Conservation (phyloP, 2,113 vertebrate genomes). For the Pyxicephalus adspersus region DNA sequence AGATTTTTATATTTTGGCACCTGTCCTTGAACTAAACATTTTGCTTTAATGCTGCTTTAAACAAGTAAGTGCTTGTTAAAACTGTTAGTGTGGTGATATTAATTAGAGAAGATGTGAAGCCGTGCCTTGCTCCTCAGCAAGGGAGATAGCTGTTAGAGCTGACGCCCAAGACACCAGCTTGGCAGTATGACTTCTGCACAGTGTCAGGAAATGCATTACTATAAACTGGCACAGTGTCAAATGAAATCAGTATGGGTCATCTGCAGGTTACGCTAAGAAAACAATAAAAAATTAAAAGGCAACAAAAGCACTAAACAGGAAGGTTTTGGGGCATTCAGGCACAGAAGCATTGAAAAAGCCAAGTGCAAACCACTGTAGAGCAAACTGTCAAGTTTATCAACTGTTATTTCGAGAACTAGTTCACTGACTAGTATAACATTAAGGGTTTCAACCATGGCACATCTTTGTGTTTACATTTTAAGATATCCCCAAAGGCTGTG, state of each 20-base stretch:
- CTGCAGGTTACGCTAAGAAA: constrained; percentile 75
- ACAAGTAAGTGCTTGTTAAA: constrained; percentile 15
- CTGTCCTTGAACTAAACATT: no score
- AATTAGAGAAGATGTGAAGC: constrained; percentile 60
- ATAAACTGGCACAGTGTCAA: constrained; percentile 62
- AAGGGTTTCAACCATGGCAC: no score
- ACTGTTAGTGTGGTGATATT: constrained; percentile 6
- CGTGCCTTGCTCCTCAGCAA: constrained; percentile 51
- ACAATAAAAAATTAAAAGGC: constrained; percentile 75
- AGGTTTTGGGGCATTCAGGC: constrained; percentile 53
- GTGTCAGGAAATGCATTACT: constrained; percentile 69
- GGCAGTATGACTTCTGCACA: constrained; percentile 59
- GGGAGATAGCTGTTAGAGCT: constrained; percentile 30
- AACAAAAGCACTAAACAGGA: constrained; percentile 63
- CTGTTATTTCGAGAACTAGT: background rate
- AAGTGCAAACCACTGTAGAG: constrained; percentile 8
- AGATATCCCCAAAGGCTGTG: no score
- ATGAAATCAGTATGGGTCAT: constrained; percentile 73
- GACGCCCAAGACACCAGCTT: background rate
- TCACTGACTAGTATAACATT: no score
- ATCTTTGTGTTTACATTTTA: no score
- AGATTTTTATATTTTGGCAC: no score
- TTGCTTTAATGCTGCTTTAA: background rate
- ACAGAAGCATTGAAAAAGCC: background rate
- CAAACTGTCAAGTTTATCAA: constrained; percentile 11